Percentiles rank a stretch among this genome's conserved stretches.
These are phyloP conservation scores for Camelus bactrianus DNA, from an alignment of 2,113 vertebrate species.

Conservation along the genomic window DNA sequence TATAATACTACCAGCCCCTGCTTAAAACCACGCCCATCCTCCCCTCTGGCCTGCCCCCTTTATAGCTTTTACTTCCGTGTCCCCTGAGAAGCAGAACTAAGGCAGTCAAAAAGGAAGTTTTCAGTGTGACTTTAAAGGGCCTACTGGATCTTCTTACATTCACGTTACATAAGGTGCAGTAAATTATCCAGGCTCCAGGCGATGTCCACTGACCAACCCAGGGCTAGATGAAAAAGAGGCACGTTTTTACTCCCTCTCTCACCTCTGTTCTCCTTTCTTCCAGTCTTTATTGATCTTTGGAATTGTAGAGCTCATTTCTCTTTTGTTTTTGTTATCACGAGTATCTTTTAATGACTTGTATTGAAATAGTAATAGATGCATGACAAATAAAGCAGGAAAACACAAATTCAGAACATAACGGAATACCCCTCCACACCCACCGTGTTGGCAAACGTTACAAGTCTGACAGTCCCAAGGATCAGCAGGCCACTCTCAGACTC, in stretches of 20 bases:
- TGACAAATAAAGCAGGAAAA: slow-evolving; percentile 32
- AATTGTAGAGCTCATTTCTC: neutral
- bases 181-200: neutral
- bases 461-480: neutral
- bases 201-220: neutral
- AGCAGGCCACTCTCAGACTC: neutral
- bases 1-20: neutral
- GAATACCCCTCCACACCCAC: neutral
- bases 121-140: neutral
- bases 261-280: neutral
- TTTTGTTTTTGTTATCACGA: neutral
- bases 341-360: neutral
- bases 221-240: neutral
- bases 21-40: neutral
- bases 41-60: neutral
- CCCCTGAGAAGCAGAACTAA: neutral
- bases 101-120: neutral
- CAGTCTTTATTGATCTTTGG: neutral
- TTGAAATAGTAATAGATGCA: neutral
- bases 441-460: neutral
- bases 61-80: neutral
- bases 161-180: neutral
- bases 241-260: neutral
- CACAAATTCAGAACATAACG: neutral
- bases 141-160: neutral